Conservation (phyloP, 53 echinoderm and acorn worm species). For the Glandiceps talaboti region DNA sequence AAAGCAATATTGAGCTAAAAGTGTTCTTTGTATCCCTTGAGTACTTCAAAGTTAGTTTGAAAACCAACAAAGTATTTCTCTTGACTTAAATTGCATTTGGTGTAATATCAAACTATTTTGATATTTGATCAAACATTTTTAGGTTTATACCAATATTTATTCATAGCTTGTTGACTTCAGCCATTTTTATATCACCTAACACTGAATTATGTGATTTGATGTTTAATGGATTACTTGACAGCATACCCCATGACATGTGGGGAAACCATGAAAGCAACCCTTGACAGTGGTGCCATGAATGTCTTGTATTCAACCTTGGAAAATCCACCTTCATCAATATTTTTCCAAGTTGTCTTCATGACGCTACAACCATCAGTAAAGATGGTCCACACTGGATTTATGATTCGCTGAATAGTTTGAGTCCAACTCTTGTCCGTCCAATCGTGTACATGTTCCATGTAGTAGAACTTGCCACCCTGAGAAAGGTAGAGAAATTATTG, state of each 20-base stretch:
- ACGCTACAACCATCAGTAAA: conserved; percentile 26
- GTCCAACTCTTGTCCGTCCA: conserved; percentile 21
- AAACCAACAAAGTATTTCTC: no score
- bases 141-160: no score
- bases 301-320: conserved; percentile 25
- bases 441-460: conserved; percentile 42
- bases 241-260: conserved; percentile 32
- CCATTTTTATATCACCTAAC: no score
- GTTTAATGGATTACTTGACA: conserved; percentile 27
- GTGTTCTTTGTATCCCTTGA: no score
- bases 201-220: no score
- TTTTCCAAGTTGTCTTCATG: conserved; percentile 14
- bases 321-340: conserved; percentile 45
- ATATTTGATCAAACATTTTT: no score
- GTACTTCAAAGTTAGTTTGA: no score
- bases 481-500: not conserved
- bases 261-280: not conserved
- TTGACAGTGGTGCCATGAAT: conserved; percentile 8
- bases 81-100: no score
- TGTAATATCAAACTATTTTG: no score
- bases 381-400: conserved; percentile 20
- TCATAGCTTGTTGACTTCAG: no score
- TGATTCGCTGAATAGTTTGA: conserved; percentile 23
- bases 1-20: no score
- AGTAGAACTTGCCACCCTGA: conserved; percentile 67